Evolutionary conservation across 2,888 invertebrate species (phyloP), one percentile per base, ranked within the genome.

Genomic region (Polydrusus pterygomalis): DNA sequence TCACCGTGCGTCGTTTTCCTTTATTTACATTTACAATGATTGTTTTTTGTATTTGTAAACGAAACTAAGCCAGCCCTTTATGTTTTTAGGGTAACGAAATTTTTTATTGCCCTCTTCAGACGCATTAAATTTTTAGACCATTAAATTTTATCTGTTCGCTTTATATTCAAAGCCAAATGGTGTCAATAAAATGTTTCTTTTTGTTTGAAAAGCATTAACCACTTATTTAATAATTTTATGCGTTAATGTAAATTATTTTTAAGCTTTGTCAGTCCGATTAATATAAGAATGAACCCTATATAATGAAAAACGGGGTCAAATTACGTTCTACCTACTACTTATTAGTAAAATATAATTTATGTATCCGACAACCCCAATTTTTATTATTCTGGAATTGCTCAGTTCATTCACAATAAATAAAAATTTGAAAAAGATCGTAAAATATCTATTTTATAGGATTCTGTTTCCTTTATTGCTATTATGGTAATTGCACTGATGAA

Each of bases 51-150:
- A 43, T 43, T 9, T 10, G 13, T n/a, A 43, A 47, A 43, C n/a
- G 43, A 43, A 47, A 47, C 17, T 43, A n/a, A n/a, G n/a, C 43
- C 43, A 13, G 20, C 13, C 5, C 18, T 10, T 20, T 51, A 51
- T 13, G 10, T n/a, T n/a, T n/a, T n/a, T n/a, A 18, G 20, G 18
- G 9, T 13, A 51, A 51, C 20, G 13, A 51, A 51, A 51, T 51
- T 18, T 51, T 51, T 51, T 20, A 51, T 51, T 18, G 20, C 51
- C 3, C 51, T 20, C 51, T 51, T 51, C 20, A 51, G 13, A 25
- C 1, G n/a, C 30, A 25, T 54, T 30, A 30, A 54, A 2, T 30
- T 54, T 54, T 5, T 3, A 10, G n/a, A 25, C 51, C 10, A n/a
- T 25, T 25, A 30, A 54, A 30, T 54, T 54, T n/a, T 54, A 13